Evolutionary conservation across 2,888 invertebrate species (phyloP).

Genomic region (Willowsia nigromaculata): DNA sequence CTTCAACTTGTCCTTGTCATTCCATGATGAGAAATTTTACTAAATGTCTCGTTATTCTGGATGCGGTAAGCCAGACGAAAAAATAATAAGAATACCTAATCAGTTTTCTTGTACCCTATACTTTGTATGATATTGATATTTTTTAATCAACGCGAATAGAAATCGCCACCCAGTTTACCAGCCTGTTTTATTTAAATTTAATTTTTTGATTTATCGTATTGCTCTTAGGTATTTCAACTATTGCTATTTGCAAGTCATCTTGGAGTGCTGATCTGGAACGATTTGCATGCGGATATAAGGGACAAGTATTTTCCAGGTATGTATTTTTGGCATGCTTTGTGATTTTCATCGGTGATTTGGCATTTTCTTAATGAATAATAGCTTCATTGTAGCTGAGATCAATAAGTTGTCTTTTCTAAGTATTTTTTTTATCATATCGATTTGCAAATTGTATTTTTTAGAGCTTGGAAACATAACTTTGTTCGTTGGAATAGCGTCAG

Average conservation of each 20-base stretch:
- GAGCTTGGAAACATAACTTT: not conserved
- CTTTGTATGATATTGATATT: too few species aligned
- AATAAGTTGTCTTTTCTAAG: too few species aligned
- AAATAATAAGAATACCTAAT: not conserved
- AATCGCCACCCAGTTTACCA: too few species aligned
- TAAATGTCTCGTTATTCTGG: not conserved
- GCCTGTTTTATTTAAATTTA: not conserved
- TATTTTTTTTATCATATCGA: too few species aligned
- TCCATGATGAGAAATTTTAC: not conserved
- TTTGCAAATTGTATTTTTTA: not conserved
- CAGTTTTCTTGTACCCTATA: too few species aligned
- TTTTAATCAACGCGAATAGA: too few species aligned
- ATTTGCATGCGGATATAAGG: not conserved
- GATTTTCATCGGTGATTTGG: not conserved
- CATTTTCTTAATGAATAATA: too few species aligned
- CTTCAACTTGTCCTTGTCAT: not conserved
- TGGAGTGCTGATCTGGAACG: slow-evolving; percentile 19
- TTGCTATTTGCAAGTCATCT: not conserved
- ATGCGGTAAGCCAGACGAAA: not conserved
- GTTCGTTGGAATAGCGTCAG: not conserved
- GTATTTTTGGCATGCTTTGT: not conserved
- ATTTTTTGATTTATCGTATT: not conserved
- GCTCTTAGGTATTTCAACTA: not conserved
- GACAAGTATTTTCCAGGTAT: not conserved
- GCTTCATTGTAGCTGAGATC: too few species aligned